Percentiles rank a stretch among this genome's conserved stretches.
phyloP scores from a whole-genome alignment of 2,888 invertebrate genomes.

The Gymnocheta viridis region DNA sequence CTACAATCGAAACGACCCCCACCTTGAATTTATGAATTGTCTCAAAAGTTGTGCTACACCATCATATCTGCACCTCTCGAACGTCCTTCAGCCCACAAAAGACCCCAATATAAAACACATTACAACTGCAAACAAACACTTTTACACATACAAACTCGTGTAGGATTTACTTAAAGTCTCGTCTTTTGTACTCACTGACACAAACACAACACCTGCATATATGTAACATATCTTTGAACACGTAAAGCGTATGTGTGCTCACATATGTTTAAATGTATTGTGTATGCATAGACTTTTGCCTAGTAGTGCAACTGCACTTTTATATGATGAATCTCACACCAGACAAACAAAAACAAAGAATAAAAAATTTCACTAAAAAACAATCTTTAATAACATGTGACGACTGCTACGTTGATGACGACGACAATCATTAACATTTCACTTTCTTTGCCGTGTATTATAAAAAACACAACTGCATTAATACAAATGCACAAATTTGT shows the following conservation, averaged over 20 bases:
- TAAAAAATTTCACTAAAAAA: background rate
- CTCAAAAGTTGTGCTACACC: slow-evolving; percentile 48
- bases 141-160: background rate
- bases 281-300: slow-evolving; percentile 34
- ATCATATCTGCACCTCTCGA: slow-evolving; percentile 61
- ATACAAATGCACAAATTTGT: background rate
- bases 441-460: slow-evolving; percentile 69
- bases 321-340: slow-evolving; percentile 31
- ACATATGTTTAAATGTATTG: slow-evolving; percentile 19
- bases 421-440: slow-evolving; percentile 64
- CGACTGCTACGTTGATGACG: slow-evolving; percentile 35
- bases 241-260: background rate
- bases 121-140: slow-evolving; percentile 31
- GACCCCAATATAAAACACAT: slow-evolving; percentile 57
- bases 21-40: slow-evolving; percentile 42
- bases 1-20: slow-evolving; percentile 27
- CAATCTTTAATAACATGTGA: slow-evolving; percentile 55
- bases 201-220: slow-evolving; percentile 22
- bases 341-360: slow-evolving; percentile 26
- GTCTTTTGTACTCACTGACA: slow-evolving; percentile 46
- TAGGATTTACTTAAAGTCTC: slow-evolving; percentile 32
- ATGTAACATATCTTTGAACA: background rate
- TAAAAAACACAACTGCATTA: background rate
- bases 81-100: slow-evolving; percentile 70
- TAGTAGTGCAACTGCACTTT: slow-evolving; percentile 67